These are phyloP conservation scores for Chirona hameri DNA, from an alignment of 2,888 invertebrate species.

Conservation along the genomic window DNA sequence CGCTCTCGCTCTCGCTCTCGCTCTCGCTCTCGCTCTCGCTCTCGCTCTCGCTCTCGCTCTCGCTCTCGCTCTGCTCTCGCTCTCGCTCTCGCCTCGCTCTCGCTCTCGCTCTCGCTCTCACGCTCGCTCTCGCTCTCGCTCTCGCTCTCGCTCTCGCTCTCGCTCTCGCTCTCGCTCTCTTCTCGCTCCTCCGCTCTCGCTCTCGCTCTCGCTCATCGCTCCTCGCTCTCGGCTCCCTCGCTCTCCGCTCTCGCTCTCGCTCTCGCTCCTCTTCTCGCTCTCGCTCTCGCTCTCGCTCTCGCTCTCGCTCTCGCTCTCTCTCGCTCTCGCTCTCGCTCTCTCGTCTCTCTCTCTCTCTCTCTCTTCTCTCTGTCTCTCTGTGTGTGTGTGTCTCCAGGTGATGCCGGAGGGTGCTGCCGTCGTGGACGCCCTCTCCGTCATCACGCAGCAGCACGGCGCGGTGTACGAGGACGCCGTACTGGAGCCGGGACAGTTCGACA, in stretches of 20 bases:
- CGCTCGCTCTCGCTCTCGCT: conserved; percentile 31
- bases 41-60: too few relatives aligned
- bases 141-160: conserved; percentile 27
- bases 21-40: too few relatives aligned
- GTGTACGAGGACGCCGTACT: neutral
- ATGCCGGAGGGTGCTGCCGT: conserved; percentile 31
- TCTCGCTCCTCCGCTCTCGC: too few relatives aligned
- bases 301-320: neutral
- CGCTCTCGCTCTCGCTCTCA: conserved; percentile 10
- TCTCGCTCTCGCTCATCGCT: too few relatives aligned
- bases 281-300: too few relatives aligned
- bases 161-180: conserved; percentile 9
- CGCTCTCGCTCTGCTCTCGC: too few relatives aligned
- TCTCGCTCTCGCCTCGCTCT: too few relatives aligned
- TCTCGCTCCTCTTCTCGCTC: too few relatives aligned
- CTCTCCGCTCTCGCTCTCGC: too few relatives aligned
- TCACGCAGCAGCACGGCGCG: neutral
- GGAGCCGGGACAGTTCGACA: neutral
- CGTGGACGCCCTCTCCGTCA: conserved; percentile 34
- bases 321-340: neutral
- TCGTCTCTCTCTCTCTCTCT: too few relatives aligned
- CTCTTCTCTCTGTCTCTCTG: neutral
- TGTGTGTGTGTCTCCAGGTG: neutral
- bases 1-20: too few relatives aligned
- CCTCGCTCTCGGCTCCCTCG: too few relatives aligned